Conservation (phyloP, 2,797 vertebrate genomes). For the Chelon auratus region DNA sequence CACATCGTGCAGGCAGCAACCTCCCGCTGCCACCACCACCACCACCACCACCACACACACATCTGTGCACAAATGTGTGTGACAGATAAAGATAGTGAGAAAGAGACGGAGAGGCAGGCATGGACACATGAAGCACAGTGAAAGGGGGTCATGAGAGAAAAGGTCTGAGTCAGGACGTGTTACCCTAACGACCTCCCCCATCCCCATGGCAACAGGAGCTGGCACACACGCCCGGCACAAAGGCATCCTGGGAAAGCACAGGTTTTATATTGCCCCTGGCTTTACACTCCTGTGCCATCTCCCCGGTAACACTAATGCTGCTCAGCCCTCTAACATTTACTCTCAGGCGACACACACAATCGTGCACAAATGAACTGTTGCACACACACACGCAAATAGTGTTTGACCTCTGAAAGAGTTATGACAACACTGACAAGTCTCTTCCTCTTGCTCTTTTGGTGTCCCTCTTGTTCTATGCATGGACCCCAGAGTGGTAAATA, state of each 20-base stretch:
- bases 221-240: slow-evolving; percentile 80
- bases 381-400: slow-evolving; percentile 30
- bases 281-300: slow-evolving; percentile 77
- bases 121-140: slow-evolving; percentile 33
- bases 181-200: slow-evolving; percentile 65
- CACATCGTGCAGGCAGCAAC: slow-evolving; percentile 45
- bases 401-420: slow-evolving; percentile 52
- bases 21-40: slow-evolving; percentile 13
- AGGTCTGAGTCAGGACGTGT: slow-evolving; percentile 76
- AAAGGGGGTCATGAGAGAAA: slow-evolving; percentile 67
- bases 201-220: slow-evolving; percentile 76
- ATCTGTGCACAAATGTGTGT: slow-evolving; percentile 24
- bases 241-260: slow-evolving; percentile 83
- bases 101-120: slow-evolving; percentile 15
- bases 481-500: neutral
- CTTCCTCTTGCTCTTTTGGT: slow-evolving; percentile 44
- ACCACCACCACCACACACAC: slow-evolving; percentile 31
- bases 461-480: neutral
- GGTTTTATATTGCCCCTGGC: slow-evolving; percentile 84
- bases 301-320: slow-evolving; percentile 77
- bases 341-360: slow-evolving; percentile 51
- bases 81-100: slow-evolving; percentile 30
- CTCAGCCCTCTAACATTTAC: slow-evolving; percentile 80
- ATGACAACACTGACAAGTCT: slow-evolving; percentile 47
- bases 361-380: slow-evolving; percentile 17